Conservation (phyloP, 2,113 vertebrate genomes). For the Syrrhaptes paradoxus region DNA sequence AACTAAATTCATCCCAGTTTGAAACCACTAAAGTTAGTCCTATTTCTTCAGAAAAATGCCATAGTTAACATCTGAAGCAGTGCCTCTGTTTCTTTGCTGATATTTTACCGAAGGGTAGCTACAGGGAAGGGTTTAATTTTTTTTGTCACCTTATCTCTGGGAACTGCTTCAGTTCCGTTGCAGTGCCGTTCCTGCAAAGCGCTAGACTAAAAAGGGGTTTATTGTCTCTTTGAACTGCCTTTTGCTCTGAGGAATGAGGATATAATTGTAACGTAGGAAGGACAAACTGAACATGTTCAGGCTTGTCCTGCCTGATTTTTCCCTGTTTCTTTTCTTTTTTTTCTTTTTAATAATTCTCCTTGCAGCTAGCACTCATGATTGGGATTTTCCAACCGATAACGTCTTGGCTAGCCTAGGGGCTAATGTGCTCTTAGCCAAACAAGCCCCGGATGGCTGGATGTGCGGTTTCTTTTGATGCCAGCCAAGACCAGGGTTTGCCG, state of each 20-base stretch:
- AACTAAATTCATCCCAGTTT: neutral
- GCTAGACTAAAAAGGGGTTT: conserved; percentile 13
- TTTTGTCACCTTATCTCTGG: conserved; percentile 54
- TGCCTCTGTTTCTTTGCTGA: neutral
- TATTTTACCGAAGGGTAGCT: neutral
- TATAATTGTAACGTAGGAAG: conserved; percentile 25
- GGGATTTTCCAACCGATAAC: conserved; percentile 30
- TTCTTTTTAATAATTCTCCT: neutral
- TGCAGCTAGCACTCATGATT: neutral
- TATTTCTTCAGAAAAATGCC: neutral
- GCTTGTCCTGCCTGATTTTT: conserved; percentile 39
- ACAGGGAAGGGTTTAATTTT: conserved; percentile 18
- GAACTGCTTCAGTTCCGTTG: conserved; percentile 39
- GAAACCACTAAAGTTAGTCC: neutral
- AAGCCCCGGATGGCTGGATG: neutral
- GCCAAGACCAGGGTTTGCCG: neutral
- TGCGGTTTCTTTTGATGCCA: neutral
- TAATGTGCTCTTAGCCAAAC: neutral
- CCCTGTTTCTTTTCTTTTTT: neutral
- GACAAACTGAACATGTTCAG: conserved; percentile 49
- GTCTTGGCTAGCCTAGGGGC: neutral
- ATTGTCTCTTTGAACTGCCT: conserved; percentile 63
- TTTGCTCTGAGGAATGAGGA: conserved; percentile 60
- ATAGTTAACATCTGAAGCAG: neutral
- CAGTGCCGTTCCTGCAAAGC: neutral